Evolutionary conservation across 2,113 vertebrate genomes (phyloP), one percentile per base, ranked within the genome.

Genomic region (Hiodon alosoides): DNA sequence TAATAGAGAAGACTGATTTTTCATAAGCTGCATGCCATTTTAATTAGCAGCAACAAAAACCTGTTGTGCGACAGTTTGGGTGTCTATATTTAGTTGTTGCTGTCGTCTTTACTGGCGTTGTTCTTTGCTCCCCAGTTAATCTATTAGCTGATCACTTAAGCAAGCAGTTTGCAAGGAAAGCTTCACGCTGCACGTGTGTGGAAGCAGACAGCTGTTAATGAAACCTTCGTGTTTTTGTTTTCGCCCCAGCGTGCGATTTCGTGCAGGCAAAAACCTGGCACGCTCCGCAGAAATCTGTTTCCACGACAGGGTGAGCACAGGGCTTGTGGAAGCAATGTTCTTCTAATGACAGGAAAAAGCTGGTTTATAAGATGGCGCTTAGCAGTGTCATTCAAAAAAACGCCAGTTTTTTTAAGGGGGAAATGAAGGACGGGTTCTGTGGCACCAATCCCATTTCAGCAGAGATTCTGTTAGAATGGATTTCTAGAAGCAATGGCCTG

Each of bases 21-120:
- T 67, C 69, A 83, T 81, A 73, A 75, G 46, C 53, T 61, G 69
- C 57, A 78, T 69, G 77, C 47, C 58, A 57, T 69, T 76, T 51
- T 70, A 64, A 62, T 76, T 54, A 66, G 65, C 67, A 78, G 71
- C 59, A 77, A 79, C 53, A 76, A 71, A 16, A 69, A 65, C 71
- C 72, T 31, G 77, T 61, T 76, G 62, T 11, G 62, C 67, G n/a
- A 69, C 76, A n/a, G 71, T 4, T 46, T 47, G 5, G 55, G 52
- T 70, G 31, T 58, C 62, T 67, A 50, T n/a, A 71, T 65, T 58
- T 57, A 73, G 3, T 71, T 62, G 69, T 72, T 80, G 77, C 65
- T 71, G 75, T 58, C 53, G 75, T 68, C 31, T 31, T 31, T 31
- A 31, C 31, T 31, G 31, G 31, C 2, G 31, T 31, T 31, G 31